Base-by-base conservation (phyloP, 2,797 vertebrate genomes). In the Dryobates pubescens region DNA sequence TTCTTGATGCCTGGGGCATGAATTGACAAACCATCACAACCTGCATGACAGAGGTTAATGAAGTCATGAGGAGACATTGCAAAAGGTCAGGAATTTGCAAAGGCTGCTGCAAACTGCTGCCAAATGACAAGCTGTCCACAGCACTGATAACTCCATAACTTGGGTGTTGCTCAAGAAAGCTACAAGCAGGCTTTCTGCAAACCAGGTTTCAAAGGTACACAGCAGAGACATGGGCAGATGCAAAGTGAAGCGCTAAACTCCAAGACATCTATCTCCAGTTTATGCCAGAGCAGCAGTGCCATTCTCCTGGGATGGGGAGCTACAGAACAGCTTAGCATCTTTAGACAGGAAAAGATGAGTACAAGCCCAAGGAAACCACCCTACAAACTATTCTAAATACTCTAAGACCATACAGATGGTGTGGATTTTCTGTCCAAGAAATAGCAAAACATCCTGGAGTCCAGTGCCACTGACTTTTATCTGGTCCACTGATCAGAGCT, bases 41-140 rank as follows among this genome's bases (percentile, higher is more conserved):
- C 59, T 69, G 22, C 56, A 47, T 9, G 84, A 94, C 75, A 96
- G 94, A 95, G 76, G 88, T 92, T 94, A 94, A 95, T 86, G 73
- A 92, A 93, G 84, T 78, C 89, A 95, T 15, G 15, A 36, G 93
- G 71, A 88, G 56, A 82, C 26, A 75, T 0, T 0, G 78, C 82
- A 84, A 87, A 92, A 92, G 72, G 61, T 87, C 67, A 74, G 43
- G 43, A 87, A 80, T 92, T 82, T 67, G 58, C 62, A 85, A 54
- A 4, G 43, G 34, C 49, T 77, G 75, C 61, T 92, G 79, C 19
- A 6, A 95, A 90, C 41, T 77, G 59, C 87, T 87, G 75, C 71
- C 92, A 91, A 91, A 80, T 34, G 14, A 79, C 41, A 83, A 82
- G 38, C 53, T 78, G 53, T 30, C 57, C 65, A 75, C 58, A 90